Evolutionary conservation across 1,140 invertebrate species (phyloP).

Genomic region (Anagrus nilaparvatae): DNA sequence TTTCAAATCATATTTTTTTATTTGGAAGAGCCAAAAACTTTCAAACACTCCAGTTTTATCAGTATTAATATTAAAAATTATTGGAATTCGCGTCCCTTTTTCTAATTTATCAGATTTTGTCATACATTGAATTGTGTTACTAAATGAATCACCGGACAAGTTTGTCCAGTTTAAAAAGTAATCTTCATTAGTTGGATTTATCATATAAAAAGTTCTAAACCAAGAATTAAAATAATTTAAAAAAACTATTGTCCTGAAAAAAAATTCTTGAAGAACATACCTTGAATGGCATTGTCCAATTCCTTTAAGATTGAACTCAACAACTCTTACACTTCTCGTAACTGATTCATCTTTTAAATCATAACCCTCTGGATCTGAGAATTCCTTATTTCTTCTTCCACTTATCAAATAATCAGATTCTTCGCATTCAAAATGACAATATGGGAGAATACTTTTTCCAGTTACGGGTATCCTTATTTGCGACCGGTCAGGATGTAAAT

Average conservation of each 20-base stretch:
- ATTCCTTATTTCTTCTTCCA: slow-evolving; percentile 31
- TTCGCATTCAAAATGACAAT: slow-evolving; percentile 44
- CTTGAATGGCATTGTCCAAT: slow-evolving; percentile 26
- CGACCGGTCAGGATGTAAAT: slow-evolving; percentile 22
- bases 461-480: slow-evolving; percentile 20
- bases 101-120: slow-evolving; percentile 26
- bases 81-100: slow-evolving; percentile 27
- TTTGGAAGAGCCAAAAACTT: slow-evolving; percentile 37
- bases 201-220: slow-evolving; percentile 28
- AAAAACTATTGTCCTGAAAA: neutral
- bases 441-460: slow-evolving; percentile 40
- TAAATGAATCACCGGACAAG: slow-evolving; percentile 8
- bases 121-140: slow-evolving; percentile 32
- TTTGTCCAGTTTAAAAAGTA: slow-evolving; percentile 33
- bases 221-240: slow-evolving; percentile 6
- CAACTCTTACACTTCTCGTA: slow-evolving; percentile 33
- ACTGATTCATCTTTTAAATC: slow-evolving; percentile 24
- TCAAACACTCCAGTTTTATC: slow-evolving; percentile 34
- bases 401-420: slow-evolving; percentile 43
- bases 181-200: slow-evolving; percentile 35
- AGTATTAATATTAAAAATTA: slow-evolving; percentile 34
- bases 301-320: slow-evolving; percentile 45
- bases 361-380: slow-evolving; percentile 17
- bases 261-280: slow-evolving; percentile 13
- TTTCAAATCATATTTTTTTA: slow-evolving; percentile 31